Conservation (phyloP, 2,113 vertebrate species). For the Terrapene triunguis region DNA sequence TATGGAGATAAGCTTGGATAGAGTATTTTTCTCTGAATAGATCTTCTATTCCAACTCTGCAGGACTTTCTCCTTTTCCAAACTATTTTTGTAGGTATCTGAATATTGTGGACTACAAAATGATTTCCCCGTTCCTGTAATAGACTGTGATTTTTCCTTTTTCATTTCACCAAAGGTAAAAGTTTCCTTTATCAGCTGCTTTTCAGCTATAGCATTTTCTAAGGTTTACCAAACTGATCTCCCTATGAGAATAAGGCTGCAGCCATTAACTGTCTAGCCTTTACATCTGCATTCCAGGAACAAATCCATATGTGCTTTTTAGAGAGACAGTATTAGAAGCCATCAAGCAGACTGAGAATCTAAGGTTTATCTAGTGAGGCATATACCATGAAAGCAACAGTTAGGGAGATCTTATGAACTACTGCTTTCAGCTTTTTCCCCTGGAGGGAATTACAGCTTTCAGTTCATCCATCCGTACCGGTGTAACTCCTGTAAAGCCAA, state of each 20-base stretch:
- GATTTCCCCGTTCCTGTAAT: not conserved
- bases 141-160: not conserved
- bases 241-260: not conserved
- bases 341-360: not conserved
- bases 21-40: not conserved
- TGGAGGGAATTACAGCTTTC: not conserved
- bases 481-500: not conserved
- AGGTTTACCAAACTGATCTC: not conserved
- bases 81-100: not conserved
- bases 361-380: not conserved
- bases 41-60: not conserved
- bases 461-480: not conserved
- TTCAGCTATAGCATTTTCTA: not conserved
- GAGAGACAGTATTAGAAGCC: not conserved
- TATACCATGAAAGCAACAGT: not conserved
- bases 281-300: not conserved
- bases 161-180: not conserved
- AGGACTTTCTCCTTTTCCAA: not conserved
- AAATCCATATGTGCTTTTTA: not conserved
- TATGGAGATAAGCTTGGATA: not conserved
- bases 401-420: not conserved
- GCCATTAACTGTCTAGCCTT: not conserved
- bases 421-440: not conserved
- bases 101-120: not conserved
- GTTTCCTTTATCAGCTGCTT: not conserved